Conservation (phyloP, 2,797 vertebrate species). For the Pseudochaenichthys georgianus region DNA sequence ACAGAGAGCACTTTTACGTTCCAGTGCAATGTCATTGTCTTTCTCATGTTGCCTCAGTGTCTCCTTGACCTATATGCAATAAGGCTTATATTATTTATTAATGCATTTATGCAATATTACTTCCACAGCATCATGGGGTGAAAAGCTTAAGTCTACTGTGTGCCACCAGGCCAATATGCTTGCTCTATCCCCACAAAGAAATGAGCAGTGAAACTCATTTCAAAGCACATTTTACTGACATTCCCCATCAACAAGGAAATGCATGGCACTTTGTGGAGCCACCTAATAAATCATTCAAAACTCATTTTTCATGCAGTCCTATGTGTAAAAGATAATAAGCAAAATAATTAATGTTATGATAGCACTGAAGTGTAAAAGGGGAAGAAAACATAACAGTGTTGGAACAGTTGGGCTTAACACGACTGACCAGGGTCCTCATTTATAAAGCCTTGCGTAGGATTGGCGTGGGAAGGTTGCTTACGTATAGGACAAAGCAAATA, state of each 20-base stretch:
- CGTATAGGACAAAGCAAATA: too few relatives aligned
- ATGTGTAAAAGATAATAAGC: slow-evolving; percentile 36
- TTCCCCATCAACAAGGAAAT: slow-evolving; percentile 28
- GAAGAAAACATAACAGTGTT: slow-evolving; percentile 5
- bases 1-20: slow-evolving; percentile 14
- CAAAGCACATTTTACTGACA: slow-evolving; percentile 40
- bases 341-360: slow-evolving; percentile 31
- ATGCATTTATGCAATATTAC: slow-evolving; percentile 7
- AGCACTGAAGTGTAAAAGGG: slow-evolving; percentile 13
- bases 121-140: not conserved
- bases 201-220: slow-evolving; percentile 25
- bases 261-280: slow-evolving; percentile 11
- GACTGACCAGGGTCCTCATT: slow-evolving; percentile 10
- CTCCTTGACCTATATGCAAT: slow-evolving; percentile 8
- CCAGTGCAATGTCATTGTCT: slow-evolving; percentile 3
- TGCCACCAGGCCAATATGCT: slow-evolving; percentile 13
- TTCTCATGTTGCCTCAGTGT: slow-evolving; percentile 3
- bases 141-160: slow-evolving; percentile 5
- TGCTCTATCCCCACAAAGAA: slow-evolving; percentile 18
- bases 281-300: slow-evolving; percentile 51
- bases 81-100: not conserved
- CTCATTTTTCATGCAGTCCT: slow-evolving; percentile 24
- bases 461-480: too few relatives aligned
- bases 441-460: too few relatives aligned
- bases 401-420: slow-evolving; percentile 6